Evolutionary conservation across 2,797 vertebrate genomes (phyloP), one percentile per base, ranked within the genome.

Genomic region (Sternarchorhynchus goeldii): DNA sequence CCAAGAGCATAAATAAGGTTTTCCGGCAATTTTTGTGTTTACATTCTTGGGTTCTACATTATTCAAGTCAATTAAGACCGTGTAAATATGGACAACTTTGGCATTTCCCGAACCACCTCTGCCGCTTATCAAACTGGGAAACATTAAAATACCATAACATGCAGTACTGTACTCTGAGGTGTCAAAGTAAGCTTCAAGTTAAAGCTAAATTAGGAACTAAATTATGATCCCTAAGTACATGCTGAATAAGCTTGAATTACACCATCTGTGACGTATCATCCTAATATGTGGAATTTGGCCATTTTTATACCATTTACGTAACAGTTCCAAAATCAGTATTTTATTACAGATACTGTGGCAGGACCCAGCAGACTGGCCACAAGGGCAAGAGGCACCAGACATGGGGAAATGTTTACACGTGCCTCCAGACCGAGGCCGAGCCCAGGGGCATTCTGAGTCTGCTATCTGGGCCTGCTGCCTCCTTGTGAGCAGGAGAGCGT

Each of bases 401-500:
- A 75, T 81, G 83, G 63, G 88, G 80, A 90, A 88, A 87, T 89
- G 85, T 90, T 88, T 88, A 87, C 86, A 84, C 87, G 88, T 88
- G 90, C 87, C 90, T 90, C 90, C 79, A 90, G 84, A 88, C 88
- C 85, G 77, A 76, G 82, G 81, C 25, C 85, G 83, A 85, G 65
- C 68, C 84, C 84, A 73, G 80, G 80, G 89, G 89, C 91, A 88
- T 90, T 92, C 85, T 83, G 84, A 86, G 81, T 81, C 86, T 87
- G 83, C 91, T 93, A 92, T 92, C 91, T 90, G 50, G 76, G 76
- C 1, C 10, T 50, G 84, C 87, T 84, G 86, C 86, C 85, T 87
- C 85, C 66, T 75, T 81, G 78, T 81, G 76, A 70, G 77, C 59
- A 78, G 50, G 74, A 83, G 76, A 78, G 50, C 12, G 53, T 34